Conservation (phyloP, 2,888 invertebrate species). For the Machimus rusticus region DNA sequence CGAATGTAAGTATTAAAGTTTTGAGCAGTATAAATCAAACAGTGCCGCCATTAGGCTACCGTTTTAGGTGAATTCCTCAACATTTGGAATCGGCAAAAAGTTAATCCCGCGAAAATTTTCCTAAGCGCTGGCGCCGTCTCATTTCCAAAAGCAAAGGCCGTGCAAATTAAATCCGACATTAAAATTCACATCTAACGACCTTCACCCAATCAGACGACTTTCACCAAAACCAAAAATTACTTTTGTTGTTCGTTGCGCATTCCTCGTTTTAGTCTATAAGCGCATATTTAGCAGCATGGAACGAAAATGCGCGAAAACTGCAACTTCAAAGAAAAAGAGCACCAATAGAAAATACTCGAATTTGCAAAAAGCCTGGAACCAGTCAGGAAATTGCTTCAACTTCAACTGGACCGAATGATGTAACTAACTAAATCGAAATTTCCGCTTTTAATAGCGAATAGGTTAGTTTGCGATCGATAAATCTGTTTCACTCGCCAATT, state of each 20-base stretch:
- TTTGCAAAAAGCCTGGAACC: neutral
- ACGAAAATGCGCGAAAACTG: neutral
- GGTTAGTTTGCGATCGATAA: neutral
- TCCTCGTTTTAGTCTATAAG: neutral
- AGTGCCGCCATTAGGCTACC: neutral
- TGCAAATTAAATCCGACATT: constrained; percentile 14
- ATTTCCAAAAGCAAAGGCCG: constrained; percentile 10
- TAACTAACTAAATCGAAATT: neutral
- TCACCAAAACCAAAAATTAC: constrained; percentile 14
- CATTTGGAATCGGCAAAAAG: neutral
- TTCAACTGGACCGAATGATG: neutral
- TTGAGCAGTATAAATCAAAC: neutral
- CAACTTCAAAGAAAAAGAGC: neutral
- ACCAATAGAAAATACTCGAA: neutral
- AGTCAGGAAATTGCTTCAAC: neutral
- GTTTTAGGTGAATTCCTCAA: neutral
- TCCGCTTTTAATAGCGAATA: neutral
- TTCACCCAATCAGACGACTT: constrained; percentile 35
- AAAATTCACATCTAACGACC: constrained; percentile 35
- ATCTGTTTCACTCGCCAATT: neutral
- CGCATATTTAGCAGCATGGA: neutral
- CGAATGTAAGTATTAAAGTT: neutral
- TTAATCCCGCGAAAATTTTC: neutral
- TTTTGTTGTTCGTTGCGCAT: neutral
- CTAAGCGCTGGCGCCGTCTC: constrained; percentile 6